These are phyloP conservation scores for Carassius auratus DNA, from an alignment of 2,113 vertebrate species.

Conservation along the genomic window DNA sequence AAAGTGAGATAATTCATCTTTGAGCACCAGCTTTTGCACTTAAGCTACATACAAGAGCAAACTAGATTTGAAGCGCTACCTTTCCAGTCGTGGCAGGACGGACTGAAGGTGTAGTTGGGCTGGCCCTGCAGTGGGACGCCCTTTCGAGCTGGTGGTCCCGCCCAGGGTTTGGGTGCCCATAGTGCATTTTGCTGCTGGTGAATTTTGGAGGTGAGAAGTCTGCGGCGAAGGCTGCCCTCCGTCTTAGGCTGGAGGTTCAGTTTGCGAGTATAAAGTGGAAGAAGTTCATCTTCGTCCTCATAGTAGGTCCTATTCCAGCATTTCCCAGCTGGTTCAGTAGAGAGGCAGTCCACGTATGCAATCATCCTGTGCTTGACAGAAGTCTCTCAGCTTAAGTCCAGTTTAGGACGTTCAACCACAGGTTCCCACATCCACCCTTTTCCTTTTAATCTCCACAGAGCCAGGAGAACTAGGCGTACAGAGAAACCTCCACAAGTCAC, in stretches of 20 bases:
- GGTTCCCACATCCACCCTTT: constrained; percentile 19
- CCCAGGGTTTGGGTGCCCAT: constrained; percentile 37
- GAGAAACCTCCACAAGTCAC: constrained; percentile 11
- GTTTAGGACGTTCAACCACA: not conserved
- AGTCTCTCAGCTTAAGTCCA: not conserved
- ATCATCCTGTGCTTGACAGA: constrained; percentile 63
- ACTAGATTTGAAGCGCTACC: constrained; percentile 39
- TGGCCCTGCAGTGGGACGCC: not conserved
- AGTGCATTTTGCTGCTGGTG: constrained; percentile 71
- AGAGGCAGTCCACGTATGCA: constrained; percentile 73
- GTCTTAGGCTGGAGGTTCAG: constrained; percentile 68
- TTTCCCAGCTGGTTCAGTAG: constrained; percentile 62
- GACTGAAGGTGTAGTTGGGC: constrained; percentile 18
- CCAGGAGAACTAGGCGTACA: not conserved
- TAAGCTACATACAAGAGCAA: not conserved
- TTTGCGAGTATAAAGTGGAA: constrained; percentile 64
- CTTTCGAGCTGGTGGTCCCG: constrained; percentile 15
- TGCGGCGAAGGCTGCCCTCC: constrained; percentile 71
- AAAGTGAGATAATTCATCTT: not conserved
- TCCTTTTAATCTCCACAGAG: not conserved
- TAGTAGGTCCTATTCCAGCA: constrained; percentile 68
- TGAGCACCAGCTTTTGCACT: not conserved
- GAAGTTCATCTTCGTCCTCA: constrained; percentile 73
- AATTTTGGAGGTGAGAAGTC: constrained; percentile 72
- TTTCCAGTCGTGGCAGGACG: constrained; percentile 23